These are phyloP conservation scores for Zoanthus sansibaricus DNA, from an alignment of 92 coral and sea anemone genomes.

Conservation along the genomic window DNA sequence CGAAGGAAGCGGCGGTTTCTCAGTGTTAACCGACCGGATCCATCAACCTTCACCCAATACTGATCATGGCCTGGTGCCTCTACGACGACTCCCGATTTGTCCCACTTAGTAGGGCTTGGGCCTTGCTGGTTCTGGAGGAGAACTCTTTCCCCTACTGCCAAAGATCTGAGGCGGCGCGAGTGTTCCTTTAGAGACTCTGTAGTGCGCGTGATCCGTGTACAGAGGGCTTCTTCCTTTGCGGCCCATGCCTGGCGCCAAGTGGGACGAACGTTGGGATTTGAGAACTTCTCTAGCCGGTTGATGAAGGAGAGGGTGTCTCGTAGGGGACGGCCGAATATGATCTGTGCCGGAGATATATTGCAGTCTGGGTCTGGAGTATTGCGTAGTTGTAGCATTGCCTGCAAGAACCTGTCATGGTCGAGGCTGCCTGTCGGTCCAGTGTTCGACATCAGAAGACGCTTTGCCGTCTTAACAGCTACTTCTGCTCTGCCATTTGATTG, in stretches of 20 bases:
- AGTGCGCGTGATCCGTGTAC: slow-evolving; percentile 40
- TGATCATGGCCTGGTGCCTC: slow-evolving; percentile 71
- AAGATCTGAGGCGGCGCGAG: not conserved
- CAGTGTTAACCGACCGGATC: slow-evolving; percentile 52
- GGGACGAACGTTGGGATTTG: slow-evolving; percentile 51
- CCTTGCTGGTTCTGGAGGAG: slow-evolving; percentile 69
- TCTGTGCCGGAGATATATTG: slow-evolving; percentile 54
- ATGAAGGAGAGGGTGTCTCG: slow-evolving; percentile 46
- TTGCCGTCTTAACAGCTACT: slow-evolving; percentile 32
- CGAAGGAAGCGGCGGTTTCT: slow-evolving; percentile 8
- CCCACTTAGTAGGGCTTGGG: slow-evolving; percentile 76
- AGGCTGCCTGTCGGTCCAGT: slow-evolving; percentile 59
- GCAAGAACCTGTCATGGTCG: slow-evolving; percentile 48
- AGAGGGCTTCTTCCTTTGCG: slow-evolving; percentile 55
- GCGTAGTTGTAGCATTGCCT: slow-evolving; percentile 55
- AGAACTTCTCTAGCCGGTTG: slow-evolving; percentile 58
- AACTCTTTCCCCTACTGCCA: not conserved
- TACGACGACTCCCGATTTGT: slow-evolving; percentile 61
- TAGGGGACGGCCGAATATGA: slow-evolving; percentile 51
- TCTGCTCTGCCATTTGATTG: slow-evolving; percentile 52
- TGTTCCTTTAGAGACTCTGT: slow-evolving; percentile 24
- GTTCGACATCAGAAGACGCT: slow-evolving; percentile 50
- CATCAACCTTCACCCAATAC: slow-evolving; percentile 63
- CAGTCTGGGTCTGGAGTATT: slow-evolving; percentile 55
- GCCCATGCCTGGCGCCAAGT: slow-evolving; percentile 58